A percentile compares a stretch with the other conserved stretches of the same genome.
Conservation (phyloP, 2,113 vertebrate genomes). For the Cyphomyrus plagiostoma region DNA sequence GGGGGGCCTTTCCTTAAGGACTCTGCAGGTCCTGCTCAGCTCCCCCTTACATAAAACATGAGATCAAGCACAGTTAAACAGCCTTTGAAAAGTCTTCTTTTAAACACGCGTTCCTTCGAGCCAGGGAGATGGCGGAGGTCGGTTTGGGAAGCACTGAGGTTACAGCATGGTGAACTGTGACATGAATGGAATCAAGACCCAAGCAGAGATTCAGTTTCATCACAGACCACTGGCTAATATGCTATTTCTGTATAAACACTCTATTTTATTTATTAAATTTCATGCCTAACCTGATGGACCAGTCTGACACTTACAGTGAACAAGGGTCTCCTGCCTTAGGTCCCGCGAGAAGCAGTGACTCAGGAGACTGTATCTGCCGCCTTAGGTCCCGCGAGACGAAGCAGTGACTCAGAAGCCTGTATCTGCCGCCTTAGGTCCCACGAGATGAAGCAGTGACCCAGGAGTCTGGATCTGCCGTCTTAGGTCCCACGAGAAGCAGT, state of each 20-base stretch:
- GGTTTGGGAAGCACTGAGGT: not conserved
- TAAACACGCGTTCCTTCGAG: not conserved
- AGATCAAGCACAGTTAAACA: slow-evolving; percentile 7
- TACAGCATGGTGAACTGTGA: not conserved
- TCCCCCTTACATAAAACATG: not conserved
- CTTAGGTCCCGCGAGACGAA: no score
- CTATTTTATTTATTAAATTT: not conserved
- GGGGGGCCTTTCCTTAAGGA: not conserved
- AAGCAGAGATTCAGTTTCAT: not conserved
- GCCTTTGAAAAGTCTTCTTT: slow-evolving; percentile 7
- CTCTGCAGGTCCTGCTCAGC: not conserved
- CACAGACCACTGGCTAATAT: not conserved
- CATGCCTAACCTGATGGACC: not conserved
- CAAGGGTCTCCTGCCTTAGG: not conserved
- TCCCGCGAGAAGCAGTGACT: not conserved
- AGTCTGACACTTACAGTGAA: not conserved
- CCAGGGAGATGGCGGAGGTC: not conserved
- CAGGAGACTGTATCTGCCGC: not conserved
- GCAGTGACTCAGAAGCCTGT: no score
- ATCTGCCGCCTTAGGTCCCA: no score
- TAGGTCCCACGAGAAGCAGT: no score
- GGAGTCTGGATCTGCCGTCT: no score
- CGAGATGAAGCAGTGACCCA: no score
- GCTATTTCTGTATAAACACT: not conserved
- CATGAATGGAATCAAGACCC: not conserved